Percentiles rank a stretch among this genome's conserved stretches.
phyloP scores from a whole-genome alignment of 2,113 vertebrate genomes.

The Fregata magnificens region DNA sequence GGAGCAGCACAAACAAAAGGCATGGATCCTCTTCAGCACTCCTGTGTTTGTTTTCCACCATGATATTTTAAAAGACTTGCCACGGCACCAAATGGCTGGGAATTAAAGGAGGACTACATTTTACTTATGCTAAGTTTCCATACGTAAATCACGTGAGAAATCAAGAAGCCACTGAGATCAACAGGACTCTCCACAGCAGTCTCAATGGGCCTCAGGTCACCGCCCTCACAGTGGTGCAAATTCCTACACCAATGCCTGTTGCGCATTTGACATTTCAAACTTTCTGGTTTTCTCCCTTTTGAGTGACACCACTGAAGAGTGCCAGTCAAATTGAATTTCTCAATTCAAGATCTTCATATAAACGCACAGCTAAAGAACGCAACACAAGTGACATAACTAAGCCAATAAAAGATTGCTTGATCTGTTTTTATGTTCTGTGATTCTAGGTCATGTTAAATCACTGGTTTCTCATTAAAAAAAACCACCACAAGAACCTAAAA shows the following conservation, averaged over 20 bases:
- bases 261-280: no score
- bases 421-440: not conserved
- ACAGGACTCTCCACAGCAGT: not conserved
- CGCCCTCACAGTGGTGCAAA: not conserved
- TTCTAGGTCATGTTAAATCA: not conserved
- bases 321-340: not conserved
- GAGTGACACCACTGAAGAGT: not conserved
- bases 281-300: not conserved
- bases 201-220: not conserved
- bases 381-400: not conserved
- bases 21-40: not conserved
- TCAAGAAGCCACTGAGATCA: not conserved
- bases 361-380: not conserved
- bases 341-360: not conserved
- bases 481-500: not conserved
- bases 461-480: not conserved
- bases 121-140: not conserved
- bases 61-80: not conserved
- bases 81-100: not conserved
- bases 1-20: not conserved
- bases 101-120: not conserved
- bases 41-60: not conserved
- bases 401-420: not conserved
- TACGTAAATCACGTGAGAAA: not conserved
- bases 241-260: not conserved